Evolutionary conservation across 2,797 vertebrate species (phyloP), one percentile per base, ranked within the genome.

Genomic region (Pseudopleuronectes americanus): DNA sequence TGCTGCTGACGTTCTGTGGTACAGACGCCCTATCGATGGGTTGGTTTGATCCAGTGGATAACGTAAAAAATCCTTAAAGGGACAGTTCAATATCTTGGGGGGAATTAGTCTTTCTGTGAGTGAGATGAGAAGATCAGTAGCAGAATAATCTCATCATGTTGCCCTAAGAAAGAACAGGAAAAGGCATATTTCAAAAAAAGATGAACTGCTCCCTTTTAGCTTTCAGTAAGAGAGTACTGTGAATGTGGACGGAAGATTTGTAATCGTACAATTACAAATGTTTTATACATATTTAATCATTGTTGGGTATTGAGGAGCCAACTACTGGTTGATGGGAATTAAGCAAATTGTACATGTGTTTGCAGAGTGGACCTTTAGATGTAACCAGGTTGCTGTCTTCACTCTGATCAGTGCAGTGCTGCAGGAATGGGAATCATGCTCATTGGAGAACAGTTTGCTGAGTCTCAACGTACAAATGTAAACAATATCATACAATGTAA

Each of bases 401-500:
- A 31, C 47, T 38, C 45, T 0, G 12, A 19, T 47, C 19, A n/a
- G 48, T 43, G 57, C 22, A 38, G 75, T n/a, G 21, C 19, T 72
- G 10, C 13, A 64, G 54, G 43, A 61, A 80, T 55, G 48, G 57
- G 36, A 80, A 45, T 77, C 66, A 83, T 43, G 41, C 41, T 43
- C 14, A 17, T 17, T 16, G 16, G 56, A 69, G 64, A 72, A 38
- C 51, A 57, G 31, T 71, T 79, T 33, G 22, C 63, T 17, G 23
- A 85, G 45, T 26, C 58, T 64, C 63, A 62, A 81, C 36, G 70
- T 8, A 81, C 62, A 77, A 45, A 72, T 33, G 57, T 14, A 53
- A 62, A 78, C 21, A 80, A 62, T 64, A 77, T 65, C 24, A 56
- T 64, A 82, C 74, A 84, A 55, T 68, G 65, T 12, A 79, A 89